Conservation (phyloP, 2,797 vertebrate genomes). For the Chaenodraco wilsoni region DNA sequence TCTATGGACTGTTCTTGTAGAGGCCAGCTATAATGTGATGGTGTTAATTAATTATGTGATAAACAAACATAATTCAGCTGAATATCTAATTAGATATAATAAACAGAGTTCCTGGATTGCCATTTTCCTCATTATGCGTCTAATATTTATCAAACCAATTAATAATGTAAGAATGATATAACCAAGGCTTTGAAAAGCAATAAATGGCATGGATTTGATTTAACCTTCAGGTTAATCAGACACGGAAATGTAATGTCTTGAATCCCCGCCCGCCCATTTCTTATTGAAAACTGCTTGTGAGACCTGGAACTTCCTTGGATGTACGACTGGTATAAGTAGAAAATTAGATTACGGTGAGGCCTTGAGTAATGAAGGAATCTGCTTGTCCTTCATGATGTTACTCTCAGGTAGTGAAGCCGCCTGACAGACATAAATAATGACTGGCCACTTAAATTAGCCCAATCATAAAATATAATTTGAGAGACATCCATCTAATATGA, state of each 20-base stretch:
- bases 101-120: slow-evolving; percentile 26
- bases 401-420: slow-evolving; percentile 57
- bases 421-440: slow-evolving; percentile 60
- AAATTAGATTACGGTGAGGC: slow-evolving; percentile 49
- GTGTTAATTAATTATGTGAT: slow-evolving; percentile 69
- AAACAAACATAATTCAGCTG: slow-evolving; percentile 57
- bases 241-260: slow-evolving; percentile 43
- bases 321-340: slow-evolving; percentile 46
- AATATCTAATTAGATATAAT: slow-evolving; percentile 46
- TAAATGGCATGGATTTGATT: slow-evolving; percentile 31
- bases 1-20: slow-evolving; percentile 31
- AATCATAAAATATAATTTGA: slow-evolving; percentile 68
- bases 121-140: slow-evolving; percentile 20
- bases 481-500: slow-evolving; percentile 63
- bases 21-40: slow-evolving; percentile 54
- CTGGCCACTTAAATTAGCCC: slow-evolving; percentile 72
- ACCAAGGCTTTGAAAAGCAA: slow-evolving; percentile 24
- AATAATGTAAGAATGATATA: neutral
- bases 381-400: slow-evolving; percentile 51
- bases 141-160: slow-evolving; percentile 24
- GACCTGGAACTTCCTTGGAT: slow-evolving; percentile 40
- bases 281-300: slow-evolving; percentile 40
- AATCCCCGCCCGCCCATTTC: slow-evolving; percentile 22
- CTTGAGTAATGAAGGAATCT: slow-evolving; percentile 59
- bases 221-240: slow-evolving; percentile 48